A percentile compares a stretch with the other conserved stretches of the same genome.
Conservation (phyloP, 92 coral and sea anemone genomes). For the Siderastrea siderea region DNA sequence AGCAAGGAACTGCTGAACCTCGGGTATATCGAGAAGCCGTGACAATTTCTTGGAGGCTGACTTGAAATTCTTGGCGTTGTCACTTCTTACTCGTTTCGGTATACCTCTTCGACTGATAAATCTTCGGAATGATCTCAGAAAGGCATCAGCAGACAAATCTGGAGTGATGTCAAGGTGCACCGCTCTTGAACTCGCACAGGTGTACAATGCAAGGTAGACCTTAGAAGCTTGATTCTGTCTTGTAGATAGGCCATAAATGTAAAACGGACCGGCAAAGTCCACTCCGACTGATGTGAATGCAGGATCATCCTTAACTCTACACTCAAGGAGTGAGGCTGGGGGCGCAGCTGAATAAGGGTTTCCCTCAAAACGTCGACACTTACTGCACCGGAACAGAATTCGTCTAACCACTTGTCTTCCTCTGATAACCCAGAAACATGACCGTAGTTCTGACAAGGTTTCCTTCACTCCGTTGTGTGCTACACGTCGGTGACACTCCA, state of each 20-base stretch:
- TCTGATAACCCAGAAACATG: slow-evolving; percentile 42
- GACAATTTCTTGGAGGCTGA: slow-evolving; percentile 33
- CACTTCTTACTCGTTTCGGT: slow-evolving; percentile 10
- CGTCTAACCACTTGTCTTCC: slow-evolving; percentile 45
- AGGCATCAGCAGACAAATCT: slow-evolving; percentile 13
- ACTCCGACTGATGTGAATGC: slow-evolving; percentile 40
- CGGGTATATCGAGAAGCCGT: slow-evolving; percentile 23
- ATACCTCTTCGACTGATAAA: slow-evolving; percentile 42
- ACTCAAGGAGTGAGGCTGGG: too few relatives aligned
- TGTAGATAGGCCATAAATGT: neutral
- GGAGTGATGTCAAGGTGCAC: slow-evolving; percentile 26
- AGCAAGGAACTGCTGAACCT: slow-evolving; percentile 1
- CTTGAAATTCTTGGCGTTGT: slow-evolving; percentile 41
- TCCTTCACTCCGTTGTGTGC: too few relatives aligned
- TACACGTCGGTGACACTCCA: too few relatives aligned
- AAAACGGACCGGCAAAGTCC: slow-evolving; percentile 53
- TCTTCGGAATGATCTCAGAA: slow-evolving; percentile 39
- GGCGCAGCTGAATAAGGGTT: slow-evolving; percentile 10
- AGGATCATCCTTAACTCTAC: slow-evolving; percentile 3
- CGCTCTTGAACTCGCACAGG: slow-evolving; percentile 28
- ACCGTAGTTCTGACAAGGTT: slow-evolving; percentile 43
- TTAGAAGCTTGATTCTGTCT: slow-evolving; percentile 9
- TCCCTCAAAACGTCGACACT: slow-evolving; percentile 34
- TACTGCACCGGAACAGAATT: slow-evolving; percentile 27
- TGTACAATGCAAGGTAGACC: slow-evolving; percentile 34